phyloP scores from a whole-genome alignment of 1,140 invertebrate species.

The Cyclargus thomasi region DNA sequence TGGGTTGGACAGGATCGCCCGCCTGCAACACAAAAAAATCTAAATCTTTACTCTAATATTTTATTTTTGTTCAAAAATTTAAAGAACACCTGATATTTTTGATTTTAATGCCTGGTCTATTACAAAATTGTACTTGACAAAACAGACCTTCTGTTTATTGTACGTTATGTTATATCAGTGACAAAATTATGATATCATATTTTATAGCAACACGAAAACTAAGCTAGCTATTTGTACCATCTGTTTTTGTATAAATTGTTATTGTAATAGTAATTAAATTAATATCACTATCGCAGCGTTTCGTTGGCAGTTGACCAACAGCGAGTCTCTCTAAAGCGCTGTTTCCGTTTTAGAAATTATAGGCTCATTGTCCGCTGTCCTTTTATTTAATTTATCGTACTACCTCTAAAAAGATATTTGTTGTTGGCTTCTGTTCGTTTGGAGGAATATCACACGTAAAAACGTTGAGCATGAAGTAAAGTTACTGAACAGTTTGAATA shows the following conservation, averaged over 20 bases:
- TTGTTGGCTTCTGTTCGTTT: no score
- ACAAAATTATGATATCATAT: not conserved
- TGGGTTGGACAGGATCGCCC: slow-evolving; percentile 91
- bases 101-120: no score
- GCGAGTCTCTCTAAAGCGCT: not conserved
- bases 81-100: no score
- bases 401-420: not conserved
- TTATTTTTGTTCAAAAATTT: no score
- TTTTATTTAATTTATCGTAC: not conserved
- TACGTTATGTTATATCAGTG: no score
- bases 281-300: slow-evolving; percentile 5
- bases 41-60: no score
- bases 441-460: no score
- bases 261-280: slow-evolving; percentile 1
- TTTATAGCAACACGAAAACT: not conserved
- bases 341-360: slow-evolving; percentile 3
- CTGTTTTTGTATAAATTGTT: not conserved
- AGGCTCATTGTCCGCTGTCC: not conserved
- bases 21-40: slow-evolving; percentile 80
- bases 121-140: no score
- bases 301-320: slow-evolving; percentile 2
- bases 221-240: not conserved
- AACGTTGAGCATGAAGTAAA: no score
- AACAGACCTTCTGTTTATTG: no score
- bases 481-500: no score